These are phyloP conservation scores for Emys orbicularis DNA, from an alignment of 2,797 vertebrate species.

Conservation along the genomic window DNA sequence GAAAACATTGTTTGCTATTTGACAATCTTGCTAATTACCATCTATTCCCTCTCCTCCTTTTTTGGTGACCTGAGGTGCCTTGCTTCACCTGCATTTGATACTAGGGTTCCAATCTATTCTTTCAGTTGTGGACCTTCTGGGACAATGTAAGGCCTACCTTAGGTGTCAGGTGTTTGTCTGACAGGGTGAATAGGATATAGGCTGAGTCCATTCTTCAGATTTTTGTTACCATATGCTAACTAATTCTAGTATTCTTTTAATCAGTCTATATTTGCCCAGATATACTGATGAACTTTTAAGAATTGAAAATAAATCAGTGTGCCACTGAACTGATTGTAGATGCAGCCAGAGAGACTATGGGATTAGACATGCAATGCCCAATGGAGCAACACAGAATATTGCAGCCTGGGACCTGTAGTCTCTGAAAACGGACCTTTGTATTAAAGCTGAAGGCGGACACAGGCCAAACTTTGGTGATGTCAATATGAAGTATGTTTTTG, in stretches of 20 bases:
- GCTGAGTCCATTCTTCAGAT: neutral
- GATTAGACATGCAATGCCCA: neutral
- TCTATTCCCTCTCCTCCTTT: neutral
- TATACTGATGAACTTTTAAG: neutral
- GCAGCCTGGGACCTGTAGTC: neutral
- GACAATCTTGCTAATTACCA: neutral
- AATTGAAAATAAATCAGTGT: neutral
- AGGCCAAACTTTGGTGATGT: neutral
- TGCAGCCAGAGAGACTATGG: neutral
- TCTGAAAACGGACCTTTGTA: neutral
- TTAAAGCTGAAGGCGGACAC: neutral
- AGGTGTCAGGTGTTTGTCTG: neutral
- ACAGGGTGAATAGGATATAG: neutral
- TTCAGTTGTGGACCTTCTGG: neutral
- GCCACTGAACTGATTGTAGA: neutral
- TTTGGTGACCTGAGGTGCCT: neutral
- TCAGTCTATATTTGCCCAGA: neutral
- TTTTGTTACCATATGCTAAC: neutral
- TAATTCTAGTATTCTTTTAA: neutral
- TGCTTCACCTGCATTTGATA: neutral
- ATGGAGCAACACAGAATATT: rapidly evolving
- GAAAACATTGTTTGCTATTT: neutral
- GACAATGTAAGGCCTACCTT: neutral
- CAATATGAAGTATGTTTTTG: neutral
- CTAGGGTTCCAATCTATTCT: neutral